Percentiles rank a stretch among this genome's conserved stretches.
phyloP scores from a whole-genome alignment of 2,113 vertebrate species.

The Brachionichthys hirsutus region DNA sequence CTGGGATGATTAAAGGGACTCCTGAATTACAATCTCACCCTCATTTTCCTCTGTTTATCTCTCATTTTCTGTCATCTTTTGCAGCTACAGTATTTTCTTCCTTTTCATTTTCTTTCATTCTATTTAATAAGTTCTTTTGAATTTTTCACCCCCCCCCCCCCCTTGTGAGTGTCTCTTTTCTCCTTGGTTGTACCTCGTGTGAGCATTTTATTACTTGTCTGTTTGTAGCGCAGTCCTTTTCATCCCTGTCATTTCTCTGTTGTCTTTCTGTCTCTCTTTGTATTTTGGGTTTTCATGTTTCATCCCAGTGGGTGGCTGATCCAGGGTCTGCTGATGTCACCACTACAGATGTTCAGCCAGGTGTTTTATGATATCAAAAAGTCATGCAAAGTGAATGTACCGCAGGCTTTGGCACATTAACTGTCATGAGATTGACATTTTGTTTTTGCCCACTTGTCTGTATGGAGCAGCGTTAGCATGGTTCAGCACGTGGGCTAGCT shows the following conservation, averaged over 20 bases:
- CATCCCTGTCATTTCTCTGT: neutral
- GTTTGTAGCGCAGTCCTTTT: neutral
- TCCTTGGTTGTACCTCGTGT: conserved; percentile 1
- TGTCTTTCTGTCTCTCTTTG: neutral
- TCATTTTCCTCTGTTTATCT: conserved; percentile 46
- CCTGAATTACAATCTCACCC: conserved; percentile 48
- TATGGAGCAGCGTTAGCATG: conserved; percentile 19
- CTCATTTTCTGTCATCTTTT: conserved; percentile 39
- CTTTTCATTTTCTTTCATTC: conserved; percentile 4
- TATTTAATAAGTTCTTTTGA: neutral
- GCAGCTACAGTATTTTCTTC: conserved; percentile 9
- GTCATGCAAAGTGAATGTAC: neutral
- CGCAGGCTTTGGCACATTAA: neutral
- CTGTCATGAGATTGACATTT: conserved; percentile 8
- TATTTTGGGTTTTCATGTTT: too few species aligned
- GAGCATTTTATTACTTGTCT: too few species aligned
- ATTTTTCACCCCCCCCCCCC: neutral
- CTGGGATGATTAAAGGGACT: conserved; percentile 57
- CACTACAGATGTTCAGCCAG: neutral
- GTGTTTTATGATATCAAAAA: neutral
- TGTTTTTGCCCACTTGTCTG: conserved; percentile 11
- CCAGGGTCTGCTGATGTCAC: conserved; percentile 1
- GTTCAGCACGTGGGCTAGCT: conserved; percentile 34
- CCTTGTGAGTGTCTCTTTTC: neutral
- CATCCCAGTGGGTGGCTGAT: too few species aligned